Base-by-base conservation (phyloP, 2,888 invertebrate species). In the Formica aserva region DNA sequence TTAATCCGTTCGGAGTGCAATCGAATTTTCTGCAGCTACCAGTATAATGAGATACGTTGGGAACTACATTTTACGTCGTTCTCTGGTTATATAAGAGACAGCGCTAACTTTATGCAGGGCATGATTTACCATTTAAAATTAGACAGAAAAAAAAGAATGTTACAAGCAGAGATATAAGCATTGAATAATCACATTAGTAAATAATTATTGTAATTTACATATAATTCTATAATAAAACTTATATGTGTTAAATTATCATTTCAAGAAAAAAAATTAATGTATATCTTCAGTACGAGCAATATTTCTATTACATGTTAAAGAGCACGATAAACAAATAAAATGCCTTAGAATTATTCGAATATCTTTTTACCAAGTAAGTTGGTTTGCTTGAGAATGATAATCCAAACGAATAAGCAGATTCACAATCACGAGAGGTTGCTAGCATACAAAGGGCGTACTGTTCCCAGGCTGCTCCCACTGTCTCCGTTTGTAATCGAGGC, bases 391-490 rank as follows among this genome's bases (percentile, higher is more conserved):
- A 76, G 38, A 62, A 74, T 45, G 38, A 74, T 71, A 85, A 62
- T 63, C 60, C 22, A 57, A 77, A 80, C 76, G 76, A 87, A 84
- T 41, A 78, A 41, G 57, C 60, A 82, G 84, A 88, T 85, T 88
- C 87, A 66, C 78, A 84, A 87, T 87, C 85, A 71, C 83, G 83
- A 88, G 81, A 87, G 83, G 85, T 86, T 84, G 82, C 77, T 65
- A 63, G 81, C 60, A 52, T 63, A 83, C 63, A 85, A 88, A 89
- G 89, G 89, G 83, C 89, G 87, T 83, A 48, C 72, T 83, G 85
- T 89, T 89, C 89, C 88, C 89, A 89, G 88, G 87, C 86, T 78
- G 62, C 48, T 72, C 72, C 52, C 52, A 72, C 81, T 63, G 66
- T 72, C 26, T 81, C 55, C 62, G 83, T 74, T 82, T 35, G 57